These are phyloP conservation scores for Tadarida brasiliensis DNA, from an alignment of 2,797 vertebrate species.

Conservation along the genomic window DNA sequence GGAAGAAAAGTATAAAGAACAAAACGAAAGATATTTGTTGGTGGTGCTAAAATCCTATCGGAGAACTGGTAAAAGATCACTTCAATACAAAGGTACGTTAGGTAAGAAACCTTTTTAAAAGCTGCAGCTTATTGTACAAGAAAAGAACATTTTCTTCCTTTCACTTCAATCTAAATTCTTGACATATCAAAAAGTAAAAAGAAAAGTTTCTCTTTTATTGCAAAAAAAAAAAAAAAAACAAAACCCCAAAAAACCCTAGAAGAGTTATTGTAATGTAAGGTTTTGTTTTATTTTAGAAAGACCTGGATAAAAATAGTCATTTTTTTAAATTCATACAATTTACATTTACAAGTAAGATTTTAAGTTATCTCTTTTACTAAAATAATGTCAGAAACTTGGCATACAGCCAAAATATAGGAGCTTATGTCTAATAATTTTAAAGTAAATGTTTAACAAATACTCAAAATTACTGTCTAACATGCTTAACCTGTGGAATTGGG, in stretches of 20 bases:
- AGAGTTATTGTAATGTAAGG: neutral
- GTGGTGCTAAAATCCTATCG: neutral
- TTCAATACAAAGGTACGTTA: neutral
- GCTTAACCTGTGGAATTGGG: neutral
- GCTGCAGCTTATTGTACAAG: neutral
- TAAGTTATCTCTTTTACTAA: constrained; percentile 32
- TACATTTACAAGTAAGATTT: constrained; percentile 35
- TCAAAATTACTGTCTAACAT: constrained; percentile 44
- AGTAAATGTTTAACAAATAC: neutral
- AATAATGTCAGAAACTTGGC: neutral
- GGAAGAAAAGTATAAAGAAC: neutral
- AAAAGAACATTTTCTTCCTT: neutral
- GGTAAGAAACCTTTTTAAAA: neutral
- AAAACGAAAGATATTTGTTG: neutral
- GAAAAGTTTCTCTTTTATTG: neutral
- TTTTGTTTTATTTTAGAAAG: constrained; percentile 29
- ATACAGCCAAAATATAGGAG: neutral
- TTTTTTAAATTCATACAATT: constrained; percentile 17
- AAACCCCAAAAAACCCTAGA: neutral
- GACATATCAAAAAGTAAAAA: constrained; percentile 14
- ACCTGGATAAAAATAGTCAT: neutral
- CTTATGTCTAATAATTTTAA: constrained; percentile 10
- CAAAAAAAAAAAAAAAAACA: neutral
- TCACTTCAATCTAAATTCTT: constrained; percentile 39
- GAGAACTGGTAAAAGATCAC: neutral